These are phyloP conservation scores for Epinephelus moara DNA, from an alignment of 2,113 vertebrate species.

Conservation along the genomic window DNA sequence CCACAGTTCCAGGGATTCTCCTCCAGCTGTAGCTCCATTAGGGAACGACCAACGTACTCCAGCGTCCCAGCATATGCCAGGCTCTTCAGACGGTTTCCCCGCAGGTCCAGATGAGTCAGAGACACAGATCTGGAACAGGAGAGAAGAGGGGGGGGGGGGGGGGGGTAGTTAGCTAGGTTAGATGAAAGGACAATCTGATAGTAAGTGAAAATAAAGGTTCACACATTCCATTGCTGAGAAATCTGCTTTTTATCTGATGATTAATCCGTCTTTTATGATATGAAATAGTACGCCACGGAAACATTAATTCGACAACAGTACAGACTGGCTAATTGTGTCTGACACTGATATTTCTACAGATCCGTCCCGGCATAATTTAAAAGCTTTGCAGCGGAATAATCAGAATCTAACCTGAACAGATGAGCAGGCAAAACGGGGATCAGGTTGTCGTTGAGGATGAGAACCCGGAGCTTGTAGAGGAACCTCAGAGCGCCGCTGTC, in stretches of 20 bases:
- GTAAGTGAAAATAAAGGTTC: slow-evolving; percentile 44
- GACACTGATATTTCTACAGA: slow-evolving; percentile 51
- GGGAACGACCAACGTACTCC: slow-evolving; percentile 95
- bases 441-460: slow-evolving; percentile 99
- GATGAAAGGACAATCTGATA: slow-evolving; percentile 50
- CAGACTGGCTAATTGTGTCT: slow-evolving; percentile 45
- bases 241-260: slow-evolving; percentile 54
- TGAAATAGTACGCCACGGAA: slow-evolving; percentile 44
- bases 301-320: slow-evolving; percentile 43
- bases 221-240: slow-evolving; percentile 34
- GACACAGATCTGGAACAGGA: slow-evolving; percentile 89
- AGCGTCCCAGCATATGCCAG: slow-evolving; percentile 94
- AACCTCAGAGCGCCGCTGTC: slow-evolving; percentile 97
- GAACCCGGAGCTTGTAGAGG: slow-evolving; percentile 94
- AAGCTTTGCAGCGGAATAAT: slow-evolving; percentile 58
- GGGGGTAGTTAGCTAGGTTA: slow-evolving; percentile 46
- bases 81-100: slow-evolving; percentile 97
- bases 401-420: slow-evolving; percentile 87
- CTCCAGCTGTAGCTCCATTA: slow-evolving; percentile 99
- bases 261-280: slow-evolving; percentile 38
- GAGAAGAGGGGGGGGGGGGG: slow-evolving; percentile 11
- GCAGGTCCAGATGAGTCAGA: slow-evolving; percentile 97
- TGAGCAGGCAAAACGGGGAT: slow-evolving; percentile 95
- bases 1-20: slow-evolving; percentile 99
- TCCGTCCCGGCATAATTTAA: slow-evolving; percentile 52